A percentile compares a stretch with the other conserved stretches of the same genome.
Evolutionary conservation across 2,797 vertebrate genomes (phyloP).

Genomic region (Tolypeutes matacus): DNA sequence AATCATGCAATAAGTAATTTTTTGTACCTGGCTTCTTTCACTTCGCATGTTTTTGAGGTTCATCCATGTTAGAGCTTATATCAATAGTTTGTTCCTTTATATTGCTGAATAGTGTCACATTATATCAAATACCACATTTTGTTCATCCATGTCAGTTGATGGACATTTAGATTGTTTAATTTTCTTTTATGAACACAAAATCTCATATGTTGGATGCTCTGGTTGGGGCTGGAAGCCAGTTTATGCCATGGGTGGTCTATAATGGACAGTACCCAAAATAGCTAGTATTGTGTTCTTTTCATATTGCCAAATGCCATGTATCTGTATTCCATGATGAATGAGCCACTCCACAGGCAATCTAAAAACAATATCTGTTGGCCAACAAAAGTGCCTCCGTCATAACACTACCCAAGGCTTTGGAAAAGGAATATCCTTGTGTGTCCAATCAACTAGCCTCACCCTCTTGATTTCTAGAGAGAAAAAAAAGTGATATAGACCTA

Average conservation of each 20-base stretch:
- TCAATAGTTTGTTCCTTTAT: not conserved
- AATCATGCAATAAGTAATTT: not conserved
- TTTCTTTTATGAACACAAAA: constrained; percentile 23
- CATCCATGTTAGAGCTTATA: not conserved
- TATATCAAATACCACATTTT: not conserved
- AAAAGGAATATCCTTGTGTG: not conserved
- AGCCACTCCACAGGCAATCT: not conserved
- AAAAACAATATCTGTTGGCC: constrained; percentile 7
- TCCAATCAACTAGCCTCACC: not conserved
- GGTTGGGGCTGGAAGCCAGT: not conserved
- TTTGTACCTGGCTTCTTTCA: not conserved
- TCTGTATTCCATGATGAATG: not conserved
- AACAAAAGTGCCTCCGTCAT: constrained; percentile 44
- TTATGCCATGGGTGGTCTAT: constrained; percentile 54
- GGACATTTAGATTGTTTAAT: not conserved
- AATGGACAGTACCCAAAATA: constrained; percentile 48
- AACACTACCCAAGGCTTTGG: constrained; percentile 4
- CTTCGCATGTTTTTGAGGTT: not conserved
- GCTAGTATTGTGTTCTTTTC: constrained; percentile 28
- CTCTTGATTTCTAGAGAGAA: not conserved
- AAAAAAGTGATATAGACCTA: not conserved
- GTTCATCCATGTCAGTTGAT: not conserved
- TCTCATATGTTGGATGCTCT: not conserved
- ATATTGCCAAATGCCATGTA: constrained; percentile 57
- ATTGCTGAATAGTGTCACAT: not conserved